Evolutionary conservation across 2,797 vertebrate genomes (phyloP).

Genomic region (Carduelis carduelis): DNA sequence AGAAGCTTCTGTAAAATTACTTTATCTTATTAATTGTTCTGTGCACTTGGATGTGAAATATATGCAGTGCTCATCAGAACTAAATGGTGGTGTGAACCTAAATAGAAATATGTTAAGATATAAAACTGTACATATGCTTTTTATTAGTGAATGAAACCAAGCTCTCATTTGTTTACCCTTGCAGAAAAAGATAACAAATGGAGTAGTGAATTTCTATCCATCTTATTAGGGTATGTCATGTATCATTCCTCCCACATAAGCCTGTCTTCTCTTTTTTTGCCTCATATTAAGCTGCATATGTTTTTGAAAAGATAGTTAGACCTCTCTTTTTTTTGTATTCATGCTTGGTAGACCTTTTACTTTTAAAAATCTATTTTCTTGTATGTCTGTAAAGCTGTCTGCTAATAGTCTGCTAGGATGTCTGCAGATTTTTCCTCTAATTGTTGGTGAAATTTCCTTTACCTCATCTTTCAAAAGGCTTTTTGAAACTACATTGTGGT

Average conservation of each 20-base stretch:
- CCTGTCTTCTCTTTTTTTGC: neutral
- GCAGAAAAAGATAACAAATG: neutral
- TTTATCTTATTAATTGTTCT: neutral
- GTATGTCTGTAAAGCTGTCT: neutral
- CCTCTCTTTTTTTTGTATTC: neutral
- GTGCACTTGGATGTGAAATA: neutral
- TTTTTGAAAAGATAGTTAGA: neutral
- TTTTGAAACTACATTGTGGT: neutral
- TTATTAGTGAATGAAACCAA: neutral
- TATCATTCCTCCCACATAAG: neutral
- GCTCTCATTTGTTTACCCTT: neutral
- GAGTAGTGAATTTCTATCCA: neutral
- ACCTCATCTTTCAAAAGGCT: neutral
- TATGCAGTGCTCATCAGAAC: neutral
- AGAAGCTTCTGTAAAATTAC: slow-evolving; percentile 5
- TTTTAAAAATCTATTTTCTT: neutral
- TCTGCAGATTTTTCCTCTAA: neutral
- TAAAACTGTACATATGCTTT: neutral
- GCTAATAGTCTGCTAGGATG: neutral
- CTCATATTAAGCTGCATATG: neutral
- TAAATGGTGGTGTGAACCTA: neutral
- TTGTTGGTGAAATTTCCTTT: neutral
- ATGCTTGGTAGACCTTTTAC: neutral
- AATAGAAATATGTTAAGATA: neutral
- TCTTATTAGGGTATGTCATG: neutral